Evolutionary conservation across 2,888 invertebrate genomes (phyloP).

Genomic region (Herminia tarsipennalis): DNA sequence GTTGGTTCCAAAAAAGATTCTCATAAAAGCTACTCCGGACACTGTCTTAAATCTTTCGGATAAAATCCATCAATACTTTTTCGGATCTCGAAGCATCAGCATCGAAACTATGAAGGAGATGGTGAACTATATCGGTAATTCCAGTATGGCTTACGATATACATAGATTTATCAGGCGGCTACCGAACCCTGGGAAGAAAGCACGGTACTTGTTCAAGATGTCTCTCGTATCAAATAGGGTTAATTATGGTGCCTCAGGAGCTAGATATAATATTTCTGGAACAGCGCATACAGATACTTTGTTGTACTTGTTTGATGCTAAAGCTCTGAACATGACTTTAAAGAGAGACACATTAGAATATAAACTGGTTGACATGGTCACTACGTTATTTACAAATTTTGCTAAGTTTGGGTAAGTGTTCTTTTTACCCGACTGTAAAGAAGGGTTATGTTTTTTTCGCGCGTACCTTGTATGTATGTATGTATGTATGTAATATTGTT

Average conservation of each 20-base stretch:
- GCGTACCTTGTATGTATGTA: no score
- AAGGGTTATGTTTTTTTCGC: no score
- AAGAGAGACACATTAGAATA: slow-evolving; percentile 10
- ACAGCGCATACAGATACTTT: slow-evolving; percentile 57
- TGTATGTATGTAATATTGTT: no score
- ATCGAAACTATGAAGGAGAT: slow-evolving; percentile 42
- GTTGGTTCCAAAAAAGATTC: slow-evolving; percentile 49
- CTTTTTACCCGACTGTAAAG: no score
- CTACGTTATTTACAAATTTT: slow-evolving; percentile 21
- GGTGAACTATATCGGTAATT: slow-evolving; percentile 39
- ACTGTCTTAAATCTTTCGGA: slow-evolving; percentile 45
- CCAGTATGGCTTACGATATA: slow-evolving; percentile 38
- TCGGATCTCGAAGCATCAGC: slow-evolving; percentile 43
- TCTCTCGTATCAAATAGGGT: slow-evolving; percentile 51
- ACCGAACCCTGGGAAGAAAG: slow-evolving; percentile 25
- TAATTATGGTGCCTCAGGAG: slow-evolving; percentile 38
- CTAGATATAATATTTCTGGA: slow-evolving; percentile 45
- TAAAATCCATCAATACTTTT: slow-evolving; percentile 49
- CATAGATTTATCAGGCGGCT: slow-evolving; percentile 41
- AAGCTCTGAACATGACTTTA: slow-evolving; percentile 2
- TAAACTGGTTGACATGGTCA: slow-evolving; percentile 13
- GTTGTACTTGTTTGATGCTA: slow-evolving; percentile 52
- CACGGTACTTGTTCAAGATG: slow-evolving; percentile 57
- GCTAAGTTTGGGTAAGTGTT: slow-evolving; percentile 19
- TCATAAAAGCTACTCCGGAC: slow-evolving; percentile 26